Evolutionary conservation across 2,888 invertebrate species (phyloP).

Genomic region (Mylabris sibirica): DNA sequence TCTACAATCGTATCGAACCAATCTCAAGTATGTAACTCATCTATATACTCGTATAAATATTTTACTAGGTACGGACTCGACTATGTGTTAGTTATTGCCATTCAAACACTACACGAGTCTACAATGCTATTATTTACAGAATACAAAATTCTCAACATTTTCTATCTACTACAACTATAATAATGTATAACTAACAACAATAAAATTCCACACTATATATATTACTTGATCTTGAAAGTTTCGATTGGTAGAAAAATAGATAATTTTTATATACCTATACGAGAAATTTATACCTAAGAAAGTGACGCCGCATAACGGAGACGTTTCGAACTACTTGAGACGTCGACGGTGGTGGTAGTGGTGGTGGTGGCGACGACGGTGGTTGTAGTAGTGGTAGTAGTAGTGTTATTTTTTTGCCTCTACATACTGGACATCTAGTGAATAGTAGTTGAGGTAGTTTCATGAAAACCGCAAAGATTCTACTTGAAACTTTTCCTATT

Average conservation of each 20-base stretch:
- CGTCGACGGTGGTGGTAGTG: conserved; percentile 35
- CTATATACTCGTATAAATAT: conserved; percentile 52
- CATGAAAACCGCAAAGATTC: conserved; percentile 22
- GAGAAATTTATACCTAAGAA: conserved; percentile 43
- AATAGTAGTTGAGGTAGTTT: conserved; percentile 56
- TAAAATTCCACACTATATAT: conserved; percentile 4
- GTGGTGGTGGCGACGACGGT: not conserved
- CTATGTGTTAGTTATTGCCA: conserved; percentile 53
- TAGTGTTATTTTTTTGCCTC: conserved; percentile 45
- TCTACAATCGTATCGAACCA: conserved; percentile 41
- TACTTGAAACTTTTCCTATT: conserved; percentile 16
- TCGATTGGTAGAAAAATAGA: too few species aligned
- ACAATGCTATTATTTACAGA: conserved; percentile 60
- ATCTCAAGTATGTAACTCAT: conserved; percentile 52
- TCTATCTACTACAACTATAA: conserved; percentile 40
- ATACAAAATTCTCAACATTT: conserved; percentile 58
- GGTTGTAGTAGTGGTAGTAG: not conserved
- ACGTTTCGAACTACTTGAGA: conserved; percentile 52
- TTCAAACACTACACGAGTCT: conserved; percentile 54
- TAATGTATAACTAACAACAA: conserved; percentile 11
- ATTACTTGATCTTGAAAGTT: not conserved
- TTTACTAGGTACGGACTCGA: conserved; percentile 49
- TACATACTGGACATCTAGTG: conserved; percentile 57
- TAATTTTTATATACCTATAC: too few species aligned
- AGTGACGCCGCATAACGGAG: conserved; percentile 57